phyloP scores from a whole-genome alignment of 2,113 vertebrate genomes.

The Butorides virescens region DNA sequence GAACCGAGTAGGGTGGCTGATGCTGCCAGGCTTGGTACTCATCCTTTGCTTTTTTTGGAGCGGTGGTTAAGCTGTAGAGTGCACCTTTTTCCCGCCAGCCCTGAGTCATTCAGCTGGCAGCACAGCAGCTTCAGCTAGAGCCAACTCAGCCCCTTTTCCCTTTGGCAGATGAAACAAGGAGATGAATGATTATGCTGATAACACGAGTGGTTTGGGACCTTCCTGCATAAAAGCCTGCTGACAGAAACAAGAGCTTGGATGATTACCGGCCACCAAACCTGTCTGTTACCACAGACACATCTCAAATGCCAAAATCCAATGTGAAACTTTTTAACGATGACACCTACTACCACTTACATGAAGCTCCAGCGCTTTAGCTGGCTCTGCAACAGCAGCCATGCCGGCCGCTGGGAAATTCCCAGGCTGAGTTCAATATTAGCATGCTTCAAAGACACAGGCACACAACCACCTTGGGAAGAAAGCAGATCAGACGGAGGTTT shows the following conservation, averaged over 20 bases:
- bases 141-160: conserved; percentile 21
- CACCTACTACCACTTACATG: neutral
- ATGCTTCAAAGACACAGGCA: neutral
- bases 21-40: neutral
- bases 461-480: neutral
- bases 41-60: neutral
- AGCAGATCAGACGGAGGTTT: neutral
- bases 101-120: conserved; percentile 46
- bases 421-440: neutral
- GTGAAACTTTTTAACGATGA: neutral
- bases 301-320: neutral
- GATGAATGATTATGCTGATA: neutral
- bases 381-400: neutral
- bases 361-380: neutral
- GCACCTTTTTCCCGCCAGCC: neutral
- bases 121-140: neutral
- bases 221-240: neutral
- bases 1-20: neutral
- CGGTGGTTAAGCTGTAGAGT: neutral
- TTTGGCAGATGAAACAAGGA: neutral
- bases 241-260: neutral
- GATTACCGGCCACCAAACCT: neutral
- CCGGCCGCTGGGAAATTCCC: neutral
- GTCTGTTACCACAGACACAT: neutral
- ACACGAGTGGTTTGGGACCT: neutral